Conservation (phyloP, 2,113 vertebrate genomes). For the Siphamia tubifer region DNA sequence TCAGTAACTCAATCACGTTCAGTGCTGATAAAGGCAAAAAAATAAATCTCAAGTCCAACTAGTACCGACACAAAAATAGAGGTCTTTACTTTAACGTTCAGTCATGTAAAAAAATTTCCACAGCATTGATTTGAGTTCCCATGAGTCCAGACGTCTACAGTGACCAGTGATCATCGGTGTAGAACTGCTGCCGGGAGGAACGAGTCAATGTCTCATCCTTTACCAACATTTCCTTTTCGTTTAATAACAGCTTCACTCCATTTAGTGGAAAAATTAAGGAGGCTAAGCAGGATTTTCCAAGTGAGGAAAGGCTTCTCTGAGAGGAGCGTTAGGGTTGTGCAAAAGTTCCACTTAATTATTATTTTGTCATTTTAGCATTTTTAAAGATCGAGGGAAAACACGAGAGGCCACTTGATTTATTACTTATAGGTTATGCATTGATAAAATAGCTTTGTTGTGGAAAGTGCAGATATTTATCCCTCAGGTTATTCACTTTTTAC, state of each 20-base stretch:
- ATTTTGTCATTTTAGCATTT: too few relatives aligned
- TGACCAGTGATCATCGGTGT: background rate
- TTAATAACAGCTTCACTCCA: background rate
- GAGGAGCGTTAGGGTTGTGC: background rate
- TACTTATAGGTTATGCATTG: too few relatives aligned
- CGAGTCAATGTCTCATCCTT: background rate
- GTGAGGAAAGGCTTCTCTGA: background rate
- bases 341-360: background rate
- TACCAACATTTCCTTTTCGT: background rate
- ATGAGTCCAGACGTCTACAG: background rate
- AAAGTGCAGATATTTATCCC: too few relatives aligned
- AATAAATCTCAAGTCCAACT: constrained; percentile 6
- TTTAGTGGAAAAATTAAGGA: background rate
- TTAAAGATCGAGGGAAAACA: too few relatives aligned
- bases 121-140: constrained; percentile 3
- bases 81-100: constrained; percentile 22
- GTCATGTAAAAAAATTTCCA: constrained; percentile 21
- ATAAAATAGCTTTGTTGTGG: too few relatives aligned
- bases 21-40: constrained; percentile 38
- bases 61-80: constrained; percentile 46
- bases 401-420: too few relatives aligned
- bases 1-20: constrained; percentile 8
- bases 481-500: too few relatives aligned
- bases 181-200: background rate
- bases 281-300: background rate